Evolutionary conservation across 37 sponge, comb jelly and placozoan genomes (phyloP).

Genomic region (Dysidea cf. avara): DNA sequence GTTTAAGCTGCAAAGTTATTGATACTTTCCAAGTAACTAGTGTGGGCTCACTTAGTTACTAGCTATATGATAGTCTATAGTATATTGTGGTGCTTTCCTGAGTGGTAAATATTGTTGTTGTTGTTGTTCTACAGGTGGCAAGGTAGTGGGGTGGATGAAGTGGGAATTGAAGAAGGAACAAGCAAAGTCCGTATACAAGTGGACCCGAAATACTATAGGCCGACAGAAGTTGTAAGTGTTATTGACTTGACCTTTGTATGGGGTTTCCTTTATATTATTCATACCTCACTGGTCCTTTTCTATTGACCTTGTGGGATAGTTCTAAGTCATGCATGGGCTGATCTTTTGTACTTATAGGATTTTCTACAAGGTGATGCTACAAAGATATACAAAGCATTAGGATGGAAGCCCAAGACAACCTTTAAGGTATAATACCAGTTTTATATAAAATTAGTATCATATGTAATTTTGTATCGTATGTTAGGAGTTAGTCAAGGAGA

Average conservation of each 20-base stretch:
- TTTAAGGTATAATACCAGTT: slow-evolving; percentile 48
- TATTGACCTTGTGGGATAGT: neutral
- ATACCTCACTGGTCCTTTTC: too few species aligned
- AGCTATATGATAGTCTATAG: too few species aligned
- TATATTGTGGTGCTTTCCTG: too few species aligned
- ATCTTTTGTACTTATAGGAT: slow-evolving; percentile 41
- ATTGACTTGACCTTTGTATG: too few species aligned
- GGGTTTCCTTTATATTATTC: too few species aligned
- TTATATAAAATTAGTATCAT: neutral
- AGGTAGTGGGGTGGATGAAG: slow-evolving; percentile 78
- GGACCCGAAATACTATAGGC: slow-evolving; percentile 81
- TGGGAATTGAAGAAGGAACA: slow-evolving; percentile 68
- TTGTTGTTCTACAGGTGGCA: slow-evolving; percentile 66
- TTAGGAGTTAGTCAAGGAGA: slow-evolving; percentile 85
- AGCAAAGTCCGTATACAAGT: slow-evolving; percentile 77
- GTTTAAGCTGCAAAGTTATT: too few species aligned
- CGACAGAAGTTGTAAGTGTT: slow-evolving; percentile 89
- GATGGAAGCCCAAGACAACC: slow-evolving; percentile 68
- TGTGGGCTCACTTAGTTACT: too few species aligned
- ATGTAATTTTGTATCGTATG: neutral
- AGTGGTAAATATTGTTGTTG: neutral
- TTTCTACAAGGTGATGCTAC: slow-evolving; percentile 78
- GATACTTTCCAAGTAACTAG: too few species aligned
- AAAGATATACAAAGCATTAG: slow-evolving; percentile 63
- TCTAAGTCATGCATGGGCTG: neutral